Base-by-base conservation (phyloP, 2,113 vertebrate species). In the Rostratula benghalensis region DNA sequence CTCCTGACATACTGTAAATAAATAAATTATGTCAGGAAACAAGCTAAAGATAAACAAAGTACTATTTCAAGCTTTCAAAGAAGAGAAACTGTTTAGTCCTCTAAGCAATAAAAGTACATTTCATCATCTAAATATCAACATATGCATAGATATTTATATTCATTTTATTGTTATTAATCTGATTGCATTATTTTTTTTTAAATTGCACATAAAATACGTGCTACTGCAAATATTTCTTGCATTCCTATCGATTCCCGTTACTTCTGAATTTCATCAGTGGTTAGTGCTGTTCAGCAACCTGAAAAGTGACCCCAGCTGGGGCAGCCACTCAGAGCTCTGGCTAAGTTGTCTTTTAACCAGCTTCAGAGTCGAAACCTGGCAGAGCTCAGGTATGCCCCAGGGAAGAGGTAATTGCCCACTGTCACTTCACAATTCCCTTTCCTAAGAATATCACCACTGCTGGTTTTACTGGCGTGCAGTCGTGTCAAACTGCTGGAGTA, bases 1-100 rank as follows among this genome's bases (percentile, higher is more conserved):
- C 84, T 78, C 78, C 46, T 95, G 90, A 69, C 78, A 43, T 67
- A 39, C 57, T 76, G 82, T 89, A 89, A 91, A 89, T 94, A 95
- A 96, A 64, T 68, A 92, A 88, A 77, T 60, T 75, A 25, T 59
- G 25, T 74, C 23, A 7, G 35, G 91, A 93, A 96, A 95, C 53
- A 93, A 84, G 60, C 89, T 84, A 13, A 80, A 87, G 83, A 89
- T 85, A 84, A 91, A 93, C 13, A 6, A 80, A 83, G 20, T 25
- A 31, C 20, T 56, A 17, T 78, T 93, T 70, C 24, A 64, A 61
- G 74, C 28, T 54, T 70, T 79, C 71, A 53, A 70, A 76, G 71
- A 87, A 64, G 35, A 81, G 54, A 33, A 95, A 23, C 54, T 51
- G 19, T 73, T 73, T 35, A 81, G 43, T 81, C 35, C 25, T 78